These are phyloP conservation scores for Drosophila nigrodunni DNA, from an alignment of 1,140 invertebrate species.

Conservation along the genomic window DNA sequence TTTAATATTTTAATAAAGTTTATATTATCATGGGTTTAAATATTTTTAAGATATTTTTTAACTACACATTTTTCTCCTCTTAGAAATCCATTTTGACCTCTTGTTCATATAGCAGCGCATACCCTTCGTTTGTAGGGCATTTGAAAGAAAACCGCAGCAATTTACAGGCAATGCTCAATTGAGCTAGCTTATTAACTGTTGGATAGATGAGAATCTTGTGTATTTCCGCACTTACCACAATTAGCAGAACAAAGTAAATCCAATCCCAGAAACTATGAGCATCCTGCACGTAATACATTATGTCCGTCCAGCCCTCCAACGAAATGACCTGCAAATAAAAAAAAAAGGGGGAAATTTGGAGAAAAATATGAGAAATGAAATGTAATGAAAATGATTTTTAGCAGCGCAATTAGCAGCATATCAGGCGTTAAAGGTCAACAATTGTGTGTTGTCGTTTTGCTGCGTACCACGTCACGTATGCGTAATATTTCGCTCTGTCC, in stretches of 20 bases:
- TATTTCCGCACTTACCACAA: constrained; percentile 93
- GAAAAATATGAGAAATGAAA: neutral
- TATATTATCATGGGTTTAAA: too few species aligned
- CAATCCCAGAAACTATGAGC: constrained; percentile 99
- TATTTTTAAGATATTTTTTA: too few species aligned
- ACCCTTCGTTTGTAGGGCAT: neutral
- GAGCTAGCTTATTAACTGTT: neutral
- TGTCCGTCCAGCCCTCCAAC: constrained; percentile 98
- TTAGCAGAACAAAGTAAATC: constrained; percentile 99
- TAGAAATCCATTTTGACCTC: too few species aligned
- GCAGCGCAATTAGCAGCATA: constrained; percentile 40
- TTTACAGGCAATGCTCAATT: constrained; percentile 1
- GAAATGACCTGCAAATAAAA: constrained; percentile 90
- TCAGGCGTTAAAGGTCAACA: constrained; percentile 17
- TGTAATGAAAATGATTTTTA: constrained; percentile 17
- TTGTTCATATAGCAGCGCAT: neutral
- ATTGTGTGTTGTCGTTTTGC: neutral
- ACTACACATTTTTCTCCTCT: too few species aligned
- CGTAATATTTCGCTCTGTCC: constrained; percentile 52
- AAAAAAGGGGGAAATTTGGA: constrained; percentile 1
- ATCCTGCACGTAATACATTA: constrained; percentile 98
- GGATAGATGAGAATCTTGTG: neutral
- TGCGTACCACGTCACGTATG: constrained; percentile 68
- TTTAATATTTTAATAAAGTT: too few species aligned
- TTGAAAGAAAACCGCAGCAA: neutral